phyloP scores from a whole-genome alignment of 2,113 vertebrate genomes.

The Narcine bancroftii region DNA sequence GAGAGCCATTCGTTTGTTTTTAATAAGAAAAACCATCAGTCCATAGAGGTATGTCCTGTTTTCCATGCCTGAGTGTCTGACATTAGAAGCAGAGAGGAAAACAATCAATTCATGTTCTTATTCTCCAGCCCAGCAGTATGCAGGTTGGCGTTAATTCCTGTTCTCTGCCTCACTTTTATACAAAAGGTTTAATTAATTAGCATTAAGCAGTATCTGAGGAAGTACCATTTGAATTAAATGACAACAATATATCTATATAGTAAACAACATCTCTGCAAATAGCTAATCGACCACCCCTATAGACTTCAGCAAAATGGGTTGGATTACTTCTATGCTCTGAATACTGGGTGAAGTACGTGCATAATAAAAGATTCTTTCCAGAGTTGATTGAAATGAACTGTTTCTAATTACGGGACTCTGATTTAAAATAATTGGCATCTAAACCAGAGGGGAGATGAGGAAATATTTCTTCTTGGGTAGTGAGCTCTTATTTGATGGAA shows the following conservation, averaged over 20 bases:
- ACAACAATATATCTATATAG: not conserved
- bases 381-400: not conserved
- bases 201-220: not conserved
- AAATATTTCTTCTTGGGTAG: not conserved
- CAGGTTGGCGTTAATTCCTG: slow-evolving; percentile 1
- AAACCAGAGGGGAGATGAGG: not conserved
- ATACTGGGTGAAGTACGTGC: not conserved
- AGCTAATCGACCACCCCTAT: not conserved
- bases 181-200: not conserved
- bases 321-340: not conserved
- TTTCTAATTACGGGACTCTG: not conserved
- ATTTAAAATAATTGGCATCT: slow-evolving; percentile 17
- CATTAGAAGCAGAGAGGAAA: slow-evolving; percentile 56
- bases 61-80: slow-evolving; percentile 85
- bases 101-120: slow-evolving; percentile 11
- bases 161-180: not conserved
- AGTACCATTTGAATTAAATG: not conserved
- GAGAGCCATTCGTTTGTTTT: slow-evolving; percentile 84
- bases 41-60: slow-evolving; percentile 97
- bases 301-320: too few species aligned
- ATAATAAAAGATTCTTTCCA: not conserved
- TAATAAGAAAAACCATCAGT: slow-evolving; percentile 97
- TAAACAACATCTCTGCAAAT: not conserved
- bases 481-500: not conserved
- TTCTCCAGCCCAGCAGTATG: not conserved